These are phyloP conservation scores for Lepisosteus osseus DNA, from an alignment of 2,113 vertebrate genomes.

Conservation along the genomic window DNA sequence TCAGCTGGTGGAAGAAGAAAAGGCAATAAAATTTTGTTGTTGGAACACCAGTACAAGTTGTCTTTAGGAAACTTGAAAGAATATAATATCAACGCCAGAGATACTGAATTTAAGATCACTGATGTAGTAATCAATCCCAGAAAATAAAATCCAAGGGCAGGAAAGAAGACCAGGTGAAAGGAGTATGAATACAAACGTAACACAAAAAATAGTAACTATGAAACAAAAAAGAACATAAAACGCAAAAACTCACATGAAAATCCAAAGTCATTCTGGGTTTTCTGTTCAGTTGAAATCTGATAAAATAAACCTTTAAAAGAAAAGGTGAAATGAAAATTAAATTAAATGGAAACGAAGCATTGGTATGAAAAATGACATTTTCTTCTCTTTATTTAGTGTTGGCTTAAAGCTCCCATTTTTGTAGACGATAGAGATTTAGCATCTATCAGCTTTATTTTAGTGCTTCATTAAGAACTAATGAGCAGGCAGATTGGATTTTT, in stretches of 20 bases:
- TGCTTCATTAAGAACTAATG: slow-evolving; percentile 77
- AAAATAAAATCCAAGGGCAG: not conserved
- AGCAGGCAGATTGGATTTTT: slow-evolving; percentile 72
- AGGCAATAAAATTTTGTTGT: not conserved
- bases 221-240: slow-evolving; percentile 58
- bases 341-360: slow-evolving; percentile 71
- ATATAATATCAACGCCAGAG: too few relatives aligned
- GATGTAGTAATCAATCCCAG: not conserved
- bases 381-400: slow-evolving; percentile 57
- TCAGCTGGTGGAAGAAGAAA: slow-evolving; percentile 1
- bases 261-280: slow-evolving; percentile 91
- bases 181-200: slow-evolving; percentile 21
- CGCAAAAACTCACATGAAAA: slow-evolving; percentile 90
- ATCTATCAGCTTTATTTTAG: slow-evolving; percentile 73
- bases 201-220: not conserved
- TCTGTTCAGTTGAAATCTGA: slow-evolving; percentile 91
- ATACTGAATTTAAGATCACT: too few relatives aligned
- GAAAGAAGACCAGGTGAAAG: slow-evolving; percentile 13
- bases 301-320: slow-evolving; percentile 90
- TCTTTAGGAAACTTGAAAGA: too few relatives aligned
- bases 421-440: slow-evolving; percentile 53
- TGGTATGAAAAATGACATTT: slow-evolving; percentile 72
- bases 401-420: slow-evolving; percentile 39
- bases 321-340: slow-evolving; percentile 72
- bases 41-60: too few relatives aligned